These are phyloP conservation scores for Petrophora chlorosata DNA, from an alignment of 2,888 invertebrate species.

Conservation along the genomic window DNA sequence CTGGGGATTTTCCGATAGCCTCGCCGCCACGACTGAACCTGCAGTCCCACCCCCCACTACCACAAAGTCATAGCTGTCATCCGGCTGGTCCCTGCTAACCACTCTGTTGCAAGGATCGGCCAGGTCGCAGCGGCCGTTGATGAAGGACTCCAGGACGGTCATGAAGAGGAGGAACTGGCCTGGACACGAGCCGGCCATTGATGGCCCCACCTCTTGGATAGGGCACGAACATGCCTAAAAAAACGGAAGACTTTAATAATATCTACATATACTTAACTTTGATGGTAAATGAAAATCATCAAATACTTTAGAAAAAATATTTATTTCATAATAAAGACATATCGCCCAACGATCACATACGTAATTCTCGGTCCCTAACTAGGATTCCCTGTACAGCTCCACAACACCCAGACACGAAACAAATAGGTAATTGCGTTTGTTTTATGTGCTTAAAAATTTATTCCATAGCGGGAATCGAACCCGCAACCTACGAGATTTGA, in stretches of 20 bases:
- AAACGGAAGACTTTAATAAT: conserved; percentile 1
- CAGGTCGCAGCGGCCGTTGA: conserved; percentile 83
- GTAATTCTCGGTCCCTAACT: too few relatives aligned
- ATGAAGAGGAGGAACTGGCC: conserved; percentile 86
- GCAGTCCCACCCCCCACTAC: conserved; percentile 87
- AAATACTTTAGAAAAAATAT: too few relatives aligned
- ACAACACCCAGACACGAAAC: too few relatives aligned
- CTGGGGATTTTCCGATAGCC: conserved; percentile 85
- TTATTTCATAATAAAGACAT: too few relatives aligned
- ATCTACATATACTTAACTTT: too few relatives aligned
- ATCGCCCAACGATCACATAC: too few relatives aligned
- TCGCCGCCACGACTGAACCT: conserved; percentile 85
- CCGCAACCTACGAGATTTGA: too few relatives aligned
- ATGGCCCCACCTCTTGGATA: conserved; percentile 81
- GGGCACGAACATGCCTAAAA: conserved; percentile 82
- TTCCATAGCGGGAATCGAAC: too few relatives aligned
- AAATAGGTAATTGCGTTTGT: too few relatives aligned
- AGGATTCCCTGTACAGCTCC: too few relatives aligned
- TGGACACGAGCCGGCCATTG: conserved; percentile 82
- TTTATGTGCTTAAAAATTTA: too few relatives aligned
- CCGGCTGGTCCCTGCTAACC: conserved; percentile 59
- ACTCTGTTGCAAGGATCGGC: conserved; percentile 85
- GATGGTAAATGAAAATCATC: too few relatives aligned
- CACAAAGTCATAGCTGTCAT: conserved; percentile 86
- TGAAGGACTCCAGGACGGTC: conserved; percentile 85